phyloP scores from a whole-genome alignment of 2,888 invertebrate species.

The Hyposoter didymator region DNA sequence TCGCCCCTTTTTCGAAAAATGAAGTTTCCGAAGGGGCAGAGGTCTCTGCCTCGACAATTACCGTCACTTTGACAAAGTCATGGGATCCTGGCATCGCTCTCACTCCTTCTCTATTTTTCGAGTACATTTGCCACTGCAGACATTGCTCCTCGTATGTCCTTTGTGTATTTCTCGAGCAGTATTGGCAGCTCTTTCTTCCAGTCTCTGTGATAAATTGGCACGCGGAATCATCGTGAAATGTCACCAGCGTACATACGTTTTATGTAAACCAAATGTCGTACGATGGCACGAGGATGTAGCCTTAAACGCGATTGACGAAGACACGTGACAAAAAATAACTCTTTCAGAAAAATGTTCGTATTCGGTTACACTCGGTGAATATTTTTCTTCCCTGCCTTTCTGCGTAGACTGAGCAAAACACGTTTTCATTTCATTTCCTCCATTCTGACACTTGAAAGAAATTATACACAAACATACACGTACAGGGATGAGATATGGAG shows the following conservation, averaged over 20 bases:
- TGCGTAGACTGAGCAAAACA: slow-evolving; percentile 41
- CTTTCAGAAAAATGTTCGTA: slow-evolving; percentile 61
- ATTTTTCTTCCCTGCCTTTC: slow-evolving; percentile 6
- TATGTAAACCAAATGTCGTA: background rate
- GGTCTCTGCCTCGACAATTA: background rate
- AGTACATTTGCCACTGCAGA: slow-evolving; percentile 27
- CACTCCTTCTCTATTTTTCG: background rate
- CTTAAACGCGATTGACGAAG: background rate
- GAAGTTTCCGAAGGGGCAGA: background rate
- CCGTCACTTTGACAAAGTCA: background rate
- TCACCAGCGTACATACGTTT: slow-evolving; percentile 36
- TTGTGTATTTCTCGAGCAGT: slow-evolving; percentile 19
- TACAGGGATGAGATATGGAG: background rate
- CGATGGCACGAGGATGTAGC: background rate
- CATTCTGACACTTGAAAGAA: slow-evolving; percentile 18
- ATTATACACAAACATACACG: background rate
- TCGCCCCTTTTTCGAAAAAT: too few relatives aligned
- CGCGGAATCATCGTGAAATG: slow-evolving; percentile 28
- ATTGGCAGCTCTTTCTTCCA: slow-evolving; percentile 50
- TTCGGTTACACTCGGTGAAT: slow-evolving; percentile 40
- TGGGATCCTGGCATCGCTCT: background rate
- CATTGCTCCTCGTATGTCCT: slow-evolving; percentile 4
- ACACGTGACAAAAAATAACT: slow-evolving; percentile 20
- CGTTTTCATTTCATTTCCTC: slow-evolving; percentile 53
- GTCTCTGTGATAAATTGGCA: slow-evolving; percentile 1